phyloP scores from a whole-genome alignment of 2,888 invertebrate genomes.

The Kryphioiulus occultus region DNA sequence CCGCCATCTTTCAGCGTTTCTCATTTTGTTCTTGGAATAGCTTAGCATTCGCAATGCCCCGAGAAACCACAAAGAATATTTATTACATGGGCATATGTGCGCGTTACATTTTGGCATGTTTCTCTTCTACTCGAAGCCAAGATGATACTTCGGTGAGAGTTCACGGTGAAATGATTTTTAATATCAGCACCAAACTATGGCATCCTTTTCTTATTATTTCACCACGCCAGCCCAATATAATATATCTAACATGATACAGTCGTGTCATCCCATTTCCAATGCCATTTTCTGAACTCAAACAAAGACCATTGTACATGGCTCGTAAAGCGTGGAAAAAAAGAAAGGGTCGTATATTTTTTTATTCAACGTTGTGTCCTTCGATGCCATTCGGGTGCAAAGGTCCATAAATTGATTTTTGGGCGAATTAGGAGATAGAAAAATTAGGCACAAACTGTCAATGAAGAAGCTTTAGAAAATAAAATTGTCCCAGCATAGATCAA shows the following conservation, averaged over 20 bases:
- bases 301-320: conserved; percentile 18
- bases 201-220: neutral
- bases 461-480: conserved; percentile 9
- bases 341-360: neutral
- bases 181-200: neutral
- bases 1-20: conserved; percentile 6
- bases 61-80: neutral
- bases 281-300: conserved; percentile 17
- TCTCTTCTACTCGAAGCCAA: neutral
- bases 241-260: neutral
- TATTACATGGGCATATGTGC: neutral
- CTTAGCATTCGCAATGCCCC: neutral
- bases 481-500: neutral
- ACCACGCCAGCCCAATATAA: too few species aligned
- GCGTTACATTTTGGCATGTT: neutral
- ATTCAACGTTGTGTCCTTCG: neutral
- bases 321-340: neutral
- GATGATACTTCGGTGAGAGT: too few species aligned
- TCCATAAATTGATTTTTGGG: neutral
- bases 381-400: neutral
- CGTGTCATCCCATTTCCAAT: neutral
- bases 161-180: conserved; percentile 2
- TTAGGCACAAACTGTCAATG: conserved; percentile 17
- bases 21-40: conserved; percentile 7
- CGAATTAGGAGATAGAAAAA: conserved; percentile 19